These are phyloP conservation scores for Nesoenas mayeri DNA, from an alignment of 2,113 vertebrate genomes.

Conservation along the genomic window DNA sequence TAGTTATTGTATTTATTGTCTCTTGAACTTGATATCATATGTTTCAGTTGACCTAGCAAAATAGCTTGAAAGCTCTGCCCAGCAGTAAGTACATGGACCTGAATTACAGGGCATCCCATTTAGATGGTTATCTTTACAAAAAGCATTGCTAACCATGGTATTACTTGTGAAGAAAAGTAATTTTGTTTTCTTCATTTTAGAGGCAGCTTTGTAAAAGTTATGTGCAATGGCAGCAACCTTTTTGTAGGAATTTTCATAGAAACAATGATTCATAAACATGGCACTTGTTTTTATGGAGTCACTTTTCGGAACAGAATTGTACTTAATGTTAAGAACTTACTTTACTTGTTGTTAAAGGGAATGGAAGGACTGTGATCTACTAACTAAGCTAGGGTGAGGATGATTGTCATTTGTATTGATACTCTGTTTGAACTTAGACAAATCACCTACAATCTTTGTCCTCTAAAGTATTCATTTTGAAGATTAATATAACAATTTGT, in stretches of 20 bases:
- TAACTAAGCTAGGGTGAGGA: not conserved
- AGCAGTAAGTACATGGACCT: not conserved
- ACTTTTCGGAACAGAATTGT: not conserved
- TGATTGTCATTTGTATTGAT: not conserved
- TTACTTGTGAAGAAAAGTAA: not conserved
- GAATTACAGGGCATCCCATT: not conserved
- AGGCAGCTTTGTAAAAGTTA: not conserved
- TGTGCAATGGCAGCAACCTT: not conserved
- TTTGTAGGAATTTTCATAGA: not conserved
- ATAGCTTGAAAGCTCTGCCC: not conserved
- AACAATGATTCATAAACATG: not conserved
- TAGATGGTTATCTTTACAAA: not conserved
- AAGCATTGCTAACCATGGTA: not conserved
- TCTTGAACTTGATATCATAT: not conserved
- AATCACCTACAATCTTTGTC: not conserved
- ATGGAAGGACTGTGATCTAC: not conserved
- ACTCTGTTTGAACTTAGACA: not conserved
- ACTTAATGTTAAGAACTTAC: not conserved
- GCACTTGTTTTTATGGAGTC: not conserved
- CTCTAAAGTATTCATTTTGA: not conserved
- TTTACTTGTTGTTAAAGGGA: not conserved
- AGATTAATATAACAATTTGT: not conserved
- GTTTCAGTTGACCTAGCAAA: conserved; percentile 1
- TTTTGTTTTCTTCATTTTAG: not conserved
- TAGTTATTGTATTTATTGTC: not conserved